Conservation (phyloP, 2,888 invertebrate species). For the Polymixis flavicincta region DNA sequence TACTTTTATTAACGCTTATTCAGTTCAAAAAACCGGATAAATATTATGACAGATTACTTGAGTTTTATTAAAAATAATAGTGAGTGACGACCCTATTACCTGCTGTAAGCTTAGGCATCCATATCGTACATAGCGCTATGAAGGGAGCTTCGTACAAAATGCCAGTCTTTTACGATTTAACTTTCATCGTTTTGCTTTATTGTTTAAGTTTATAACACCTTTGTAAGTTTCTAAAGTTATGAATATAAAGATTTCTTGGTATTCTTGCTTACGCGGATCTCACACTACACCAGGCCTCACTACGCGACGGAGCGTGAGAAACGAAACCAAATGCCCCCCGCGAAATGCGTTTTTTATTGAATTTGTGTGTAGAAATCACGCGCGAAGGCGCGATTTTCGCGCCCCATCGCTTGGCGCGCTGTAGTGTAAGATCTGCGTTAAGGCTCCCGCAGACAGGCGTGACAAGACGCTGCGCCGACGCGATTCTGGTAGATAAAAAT, state of each 20-base stretch:
- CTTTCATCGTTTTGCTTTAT: conserved; percentile 51
- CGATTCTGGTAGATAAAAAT: too few species aligned
- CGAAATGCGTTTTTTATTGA: neutral
- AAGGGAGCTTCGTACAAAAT: conserved; percentile 27
- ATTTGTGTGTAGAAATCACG: neutral
- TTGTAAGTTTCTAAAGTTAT: conserved; percentile 7
- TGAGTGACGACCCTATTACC: conserved; percentile 20
- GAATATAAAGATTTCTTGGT: conserved; percentile 16
- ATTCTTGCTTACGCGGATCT: neutral
- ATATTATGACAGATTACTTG: too few species aligned
- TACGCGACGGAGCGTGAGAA: too few species aligned
- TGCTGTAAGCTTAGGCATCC: neutral
- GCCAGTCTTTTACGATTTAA: conserved; percentile 45
- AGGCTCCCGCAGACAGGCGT: too few species aligned
- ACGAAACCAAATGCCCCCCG: neutral
- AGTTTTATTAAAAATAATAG: too few species aligned
- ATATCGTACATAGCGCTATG: conserved; percentile 6
- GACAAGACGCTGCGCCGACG: too few species aligned
- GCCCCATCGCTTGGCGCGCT: neutral
- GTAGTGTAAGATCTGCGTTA: neutral
- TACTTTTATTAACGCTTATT: too few species aligned
- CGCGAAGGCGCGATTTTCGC: neutral
- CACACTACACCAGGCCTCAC: neutral
- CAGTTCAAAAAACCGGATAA: too few species aligned
- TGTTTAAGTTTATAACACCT: conserved; percentile 39